These are phyloP conservation scores for Yponomeuta evonymella DNA, from an alignment of 2,888 invertebrate genomes.

Conservation along the genomic window DNA sequence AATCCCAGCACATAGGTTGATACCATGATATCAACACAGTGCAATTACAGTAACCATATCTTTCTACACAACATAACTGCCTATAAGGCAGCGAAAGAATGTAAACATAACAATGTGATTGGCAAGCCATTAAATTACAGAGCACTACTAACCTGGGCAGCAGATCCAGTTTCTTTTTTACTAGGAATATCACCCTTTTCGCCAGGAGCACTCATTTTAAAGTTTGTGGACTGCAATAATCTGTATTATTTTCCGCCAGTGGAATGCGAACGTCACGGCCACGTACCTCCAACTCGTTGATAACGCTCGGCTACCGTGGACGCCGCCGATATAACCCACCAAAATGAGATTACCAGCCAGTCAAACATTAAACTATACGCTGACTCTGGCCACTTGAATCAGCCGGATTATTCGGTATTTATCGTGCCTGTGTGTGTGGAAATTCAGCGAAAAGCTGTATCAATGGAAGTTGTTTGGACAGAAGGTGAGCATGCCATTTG, in stretches of 20 bases:
- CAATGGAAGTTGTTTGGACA: slow-evolving; percentile 47
- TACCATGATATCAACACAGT: too few species aligned
- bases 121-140: slow-evolving; percentile 17
- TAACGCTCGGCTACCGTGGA: slow-evolving; percentile 34
- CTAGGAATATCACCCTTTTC: background rate
- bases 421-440: slow-evolving; percentile 24
- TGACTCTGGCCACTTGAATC: slow-evolving; percentile 34
- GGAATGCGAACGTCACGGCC: slow-evolving; percentile 42
- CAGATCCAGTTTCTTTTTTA: slow-evolving; percentile 2
- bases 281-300: slow-evolving; percentile 61
- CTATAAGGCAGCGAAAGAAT: background rate
- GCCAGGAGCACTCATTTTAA: slow-evolving; percentile 5
- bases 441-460: slow-evolving; percentile 32
- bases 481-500: slow-evolving; percentile 27
- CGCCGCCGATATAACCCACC: slow-evolving; percentile 31
- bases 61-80: too few species aligned
- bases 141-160: slow-evolving; percentile 16
- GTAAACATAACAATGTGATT: background rate
- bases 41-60: too few species aligned
- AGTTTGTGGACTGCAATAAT: background rate
- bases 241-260: background rate
- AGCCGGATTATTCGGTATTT: slow-evolving; percentile 39
- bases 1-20: too few species aligned
- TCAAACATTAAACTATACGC: slow-evolving; percentile 26
- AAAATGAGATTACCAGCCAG: slow-evolving; percentile 37